Conservation (phyloP, 2,888 invertebrate species). For the Ophion ventricosus region DNA sequence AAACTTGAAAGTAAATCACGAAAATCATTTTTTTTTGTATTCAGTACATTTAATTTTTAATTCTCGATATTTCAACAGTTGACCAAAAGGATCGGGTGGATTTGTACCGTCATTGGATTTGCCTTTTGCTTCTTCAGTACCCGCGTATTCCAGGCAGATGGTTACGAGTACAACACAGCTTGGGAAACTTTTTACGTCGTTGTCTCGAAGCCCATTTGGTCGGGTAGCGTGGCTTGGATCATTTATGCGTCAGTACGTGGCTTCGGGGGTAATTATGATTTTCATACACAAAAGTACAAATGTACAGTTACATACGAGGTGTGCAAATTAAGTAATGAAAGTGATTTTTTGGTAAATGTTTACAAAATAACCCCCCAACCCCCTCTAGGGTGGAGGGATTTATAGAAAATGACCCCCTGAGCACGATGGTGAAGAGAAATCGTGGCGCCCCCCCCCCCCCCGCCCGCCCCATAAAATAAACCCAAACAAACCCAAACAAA, state of each 20-base stretch:
- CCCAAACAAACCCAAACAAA: no score
- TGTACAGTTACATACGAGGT: no score
- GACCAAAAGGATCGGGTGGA: conserved; percentile 67
- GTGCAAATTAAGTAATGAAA: no score
- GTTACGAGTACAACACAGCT: conserved; percentile 78
- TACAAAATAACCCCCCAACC: no score
- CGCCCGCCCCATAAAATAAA: no score
- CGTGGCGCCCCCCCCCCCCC: no score
- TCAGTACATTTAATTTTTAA: conserved; percentile 2
- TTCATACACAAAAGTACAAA: neutral
- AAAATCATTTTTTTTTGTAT: neutral
- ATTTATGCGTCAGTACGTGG: conserved; percentile 84
- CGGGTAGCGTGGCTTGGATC: conserved; percentile 84
- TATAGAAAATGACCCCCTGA: no score
- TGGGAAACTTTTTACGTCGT: conserved; percentile 82
- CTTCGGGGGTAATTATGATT: conserved; percentile 81
- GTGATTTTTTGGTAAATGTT: no score
- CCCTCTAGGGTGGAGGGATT: no score
- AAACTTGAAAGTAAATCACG: no score
- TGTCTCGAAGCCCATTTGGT: conserved; percentile 83
- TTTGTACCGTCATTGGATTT: conserved; percentile 59
- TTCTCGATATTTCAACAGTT: conserved; percentile 50
- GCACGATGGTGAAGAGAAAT: no score
- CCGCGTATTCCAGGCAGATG: conserved; percentile 74
- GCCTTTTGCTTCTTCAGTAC: conserved; percentile 67